phyloP scores from a whole-genome alignment of 2,888 invertebrate genomes.

The Cephus spinipes region DNA sequence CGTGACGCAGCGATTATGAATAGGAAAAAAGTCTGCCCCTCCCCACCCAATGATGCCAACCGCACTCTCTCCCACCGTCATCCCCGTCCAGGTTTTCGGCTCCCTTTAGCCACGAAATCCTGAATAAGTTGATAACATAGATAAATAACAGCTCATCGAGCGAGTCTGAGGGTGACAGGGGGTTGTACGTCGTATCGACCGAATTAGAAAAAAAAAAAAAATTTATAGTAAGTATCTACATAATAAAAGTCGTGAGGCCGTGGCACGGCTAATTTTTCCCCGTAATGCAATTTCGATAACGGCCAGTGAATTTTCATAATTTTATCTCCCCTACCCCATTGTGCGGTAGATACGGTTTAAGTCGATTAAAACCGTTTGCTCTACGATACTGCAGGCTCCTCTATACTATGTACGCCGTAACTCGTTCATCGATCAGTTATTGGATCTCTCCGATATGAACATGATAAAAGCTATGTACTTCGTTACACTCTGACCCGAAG shows the following conservation, averaged over 20 bases:
- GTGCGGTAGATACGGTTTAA: neutral
- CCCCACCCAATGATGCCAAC: neutral
- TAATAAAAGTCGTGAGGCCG: neutral
- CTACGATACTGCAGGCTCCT: neutral
- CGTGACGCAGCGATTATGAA: constrained; percentile 9
- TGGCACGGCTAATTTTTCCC: neutral
- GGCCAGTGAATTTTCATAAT: neutral
- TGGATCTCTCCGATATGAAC: neutral
- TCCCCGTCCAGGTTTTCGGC: neutral
- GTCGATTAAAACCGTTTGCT: neutral
- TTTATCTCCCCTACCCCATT: neutral
- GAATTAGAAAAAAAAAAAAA: neutral
- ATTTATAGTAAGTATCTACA: neutral
- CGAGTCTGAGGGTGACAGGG: neutral
- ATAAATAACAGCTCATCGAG: neutral
- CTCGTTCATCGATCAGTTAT: neutral
- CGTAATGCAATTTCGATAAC: neutral
- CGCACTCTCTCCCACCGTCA: neutral
- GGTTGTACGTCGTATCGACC: neutral
- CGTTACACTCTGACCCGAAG: neutral
- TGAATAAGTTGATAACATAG: neutral
- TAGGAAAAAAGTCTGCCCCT: neutral
- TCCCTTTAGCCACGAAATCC: neutral
- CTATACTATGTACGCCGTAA: neutral
- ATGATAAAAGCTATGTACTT: neutral